A percentile compares a stretch with the other conserved stretches of the same genome.
Conservation (phyloP, 2,113 vertebrate genomes). For the Fregata magnificens region DNA sequence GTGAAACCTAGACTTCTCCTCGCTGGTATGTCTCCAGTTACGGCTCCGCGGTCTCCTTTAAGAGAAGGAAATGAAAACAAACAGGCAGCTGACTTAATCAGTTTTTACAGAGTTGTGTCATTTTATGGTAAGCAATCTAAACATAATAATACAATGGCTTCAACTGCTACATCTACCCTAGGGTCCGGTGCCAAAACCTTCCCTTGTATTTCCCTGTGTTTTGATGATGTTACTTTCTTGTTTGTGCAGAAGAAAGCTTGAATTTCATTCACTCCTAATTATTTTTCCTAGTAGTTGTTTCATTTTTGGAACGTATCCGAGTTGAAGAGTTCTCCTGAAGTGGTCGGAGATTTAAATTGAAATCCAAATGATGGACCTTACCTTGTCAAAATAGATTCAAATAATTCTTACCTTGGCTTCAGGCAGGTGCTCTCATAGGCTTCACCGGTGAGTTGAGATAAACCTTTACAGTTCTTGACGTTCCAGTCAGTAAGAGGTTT, state of each 20-base stretch:
- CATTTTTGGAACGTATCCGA: not conserved
- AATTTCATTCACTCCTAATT: not conserved
- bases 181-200: not conserved
- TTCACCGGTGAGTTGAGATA: not conserved
- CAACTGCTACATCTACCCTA: not conserved
- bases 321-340: fast-evolving
- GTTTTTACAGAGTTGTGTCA: not conserved
- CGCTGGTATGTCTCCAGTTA: not conserved
- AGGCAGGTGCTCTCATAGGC: not conserved
- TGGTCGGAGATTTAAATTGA: not conserved
- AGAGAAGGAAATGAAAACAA: not conserved
- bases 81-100: not conserved
- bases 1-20: not conserved
- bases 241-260: not conserved
- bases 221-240: not conserved
- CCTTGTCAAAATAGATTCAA: not conserved
- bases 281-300: not conserved
- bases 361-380: not conserved
- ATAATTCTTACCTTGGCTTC: not conserved
- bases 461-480: not conserved
- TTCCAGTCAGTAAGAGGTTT: not conserved
- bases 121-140: not conserved
- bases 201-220: not conserved
- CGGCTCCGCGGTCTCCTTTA: not conserved
- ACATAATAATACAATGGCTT: not conserved